Percentiles rank a stretch among this genome's conserved stretches.
phyloP scores from a whole-genome alignment of 2,113 vertebrate genomes.

The Pelusios castaneus region DNA sequence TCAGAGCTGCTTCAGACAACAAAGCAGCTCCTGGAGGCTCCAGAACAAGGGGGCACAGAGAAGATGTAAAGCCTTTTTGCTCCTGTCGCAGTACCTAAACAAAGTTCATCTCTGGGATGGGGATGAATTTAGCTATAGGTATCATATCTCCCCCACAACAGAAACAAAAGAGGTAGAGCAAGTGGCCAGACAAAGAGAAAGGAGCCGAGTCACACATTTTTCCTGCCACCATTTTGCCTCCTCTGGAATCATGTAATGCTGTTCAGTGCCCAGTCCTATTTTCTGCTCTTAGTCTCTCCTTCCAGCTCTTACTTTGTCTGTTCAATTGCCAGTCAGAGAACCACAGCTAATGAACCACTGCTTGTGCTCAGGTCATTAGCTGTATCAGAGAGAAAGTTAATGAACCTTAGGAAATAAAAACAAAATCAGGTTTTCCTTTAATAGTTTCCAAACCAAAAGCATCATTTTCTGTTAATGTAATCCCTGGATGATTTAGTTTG shows the following conservation, averaged over 20 bases:
- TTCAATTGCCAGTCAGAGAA: conserved; percentile 68
- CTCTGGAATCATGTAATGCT: neutral
- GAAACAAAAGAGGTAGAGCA: conserved; percentile 8
- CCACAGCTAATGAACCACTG: conserved; percentile 73
- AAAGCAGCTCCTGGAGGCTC: neutral
- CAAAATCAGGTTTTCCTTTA: conserved; percentile 76
- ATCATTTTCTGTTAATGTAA: conserved; percentile 74
- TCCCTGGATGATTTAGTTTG: conserved; percentile 66
- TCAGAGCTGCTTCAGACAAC: neutral
- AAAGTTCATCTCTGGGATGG: neutral
- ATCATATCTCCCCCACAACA: neutral
- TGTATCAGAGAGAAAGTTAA: conserved; percentile 75
- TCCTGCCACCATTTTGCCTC: neutral
- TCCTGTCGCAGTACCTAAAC: conserved; percentile 5
- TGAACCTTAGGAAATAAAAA: conserved; percentile 75
- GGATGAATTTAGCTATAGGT: conserved; percentile 12
- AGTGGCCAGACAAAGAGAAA: neutral
- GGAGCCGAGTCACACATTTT: neutral
- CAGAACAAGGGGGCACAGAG: neutral
- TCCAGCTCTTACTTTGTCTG: conserved; percentile 45
- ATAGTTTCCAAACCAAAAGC: conserved; percentile 72
- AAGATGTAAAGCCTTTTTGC: neutral
- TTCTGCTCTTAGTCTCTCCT: conserved; percentile 29
- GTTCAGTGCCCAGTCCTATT: conserved; percentile 22
- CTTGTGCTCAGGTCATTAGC: conserved; percentile 76